Evolutionary conservation across 2,888 invertebrate species (phyloP), one percentile per base, ranked within the genome.

Genomic region (Cryptops parisi): DNA sequence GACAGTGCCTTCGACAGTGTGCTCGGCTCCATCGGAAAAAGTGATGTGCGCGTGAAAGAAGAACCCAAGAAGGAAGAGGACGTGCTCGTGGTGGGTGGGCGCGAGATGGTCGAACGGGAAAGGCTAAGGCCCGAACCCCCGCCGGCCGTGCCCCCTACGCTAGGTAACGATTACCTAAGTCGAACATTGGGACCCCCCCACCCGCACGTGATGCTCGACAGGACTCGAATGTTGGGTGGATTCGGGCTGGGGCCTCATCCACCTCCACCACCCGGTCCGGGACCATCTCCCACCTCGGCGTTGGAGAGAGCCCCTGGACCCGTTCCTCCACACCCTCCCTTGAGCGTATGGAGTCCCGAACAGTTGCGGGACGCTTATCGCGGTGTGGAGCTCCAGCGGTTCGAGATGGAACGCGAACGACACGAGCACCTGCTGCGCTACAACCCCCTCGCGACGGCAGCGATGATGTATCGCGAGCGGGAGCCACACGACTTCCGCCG

Each of bases 1-100:
- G 54, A 54, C 24, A 56, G 56, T 56, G 56, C 56, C 56, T 56
- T 56, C 48, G 56, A 56, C 54, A 56, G 56, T 46, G 56, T 56
- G 22, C 49, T 56, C 12, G 48, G 41, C 22, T 24, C 53, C 1
- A 38, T 44, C 47, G 23, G 44, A 12, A 52, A 47, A 39, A 17
- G 25, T 12, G 52, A 51, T 38, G 41, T 56, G 19, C 47, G 56
- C 6, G 39, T 56, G 15, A 56, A 56, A 51, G 56, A 56, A 40
- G 56, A 56, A 26, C 56, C 56, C 9, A 49, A 55, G 54, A 49
- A 53, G 48, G 56, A 56, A 22, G 56, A 56, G n/a, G 49, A 50
- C 12, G 24, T 56, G 19, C 22, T 56, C 41, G 45, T 56, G 15
- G 55, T 55, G 33, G 47, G 53, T n/a, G 25, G 41, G n/a, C 47